These are phyloP conservation scores for Ptilodon capucinus DNA, from an alignment of 2,888 invertebrate genomes.

Conservation along the genomic window DNA sequence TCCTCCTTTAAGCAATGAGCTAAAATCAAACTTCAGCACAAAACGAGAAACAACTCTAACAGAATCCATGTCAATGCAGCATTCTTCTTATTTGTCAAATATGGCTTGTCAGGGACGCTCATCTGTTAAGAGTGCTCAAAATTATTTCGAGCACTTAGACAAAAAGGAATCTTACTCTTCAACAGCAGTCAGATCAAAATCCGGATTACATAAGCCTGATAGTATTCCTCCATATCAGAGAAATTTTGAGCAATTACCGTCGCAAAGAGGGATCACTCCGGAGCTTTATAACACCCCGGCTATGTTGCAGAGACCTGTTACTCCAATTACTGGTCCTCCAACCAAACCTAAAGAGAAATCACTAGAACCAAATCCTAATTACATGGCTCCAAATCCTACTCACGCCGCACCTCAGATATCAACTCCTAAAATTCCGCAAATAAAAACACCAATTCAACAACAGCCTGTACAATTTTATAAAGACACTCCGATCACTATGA, in stretches of 20 bases:
- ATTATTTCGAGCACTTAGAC: constrained; percentile 68
- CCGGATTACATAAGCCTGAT: constrained; percentile 84
- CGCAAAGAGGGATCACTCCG: constrained; percentile 83
- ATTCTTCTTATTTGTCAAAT: constrained; percentile 47
- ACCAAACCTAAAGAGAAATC: constrained; percentile 59
- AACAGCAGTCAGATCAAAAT: constrained; percentile 62
- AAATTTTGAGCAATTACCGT: constrained; percentile 82
- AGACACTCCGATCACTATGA: constrained; percentile 80
- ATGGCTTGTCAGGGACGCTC: constrained; percentile 56
- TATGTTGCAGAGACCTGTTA: constrained; percentile 66
- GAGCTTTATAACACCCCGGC: constrained; percentile 74
- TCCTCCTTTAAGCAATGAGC: constrained; percentile 64
- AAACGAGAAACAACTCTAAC: constrained; percentile 54
- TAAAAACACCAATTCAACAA: constrained; percentile 41
- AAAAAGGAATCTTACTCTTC: constrained; percentile 64
- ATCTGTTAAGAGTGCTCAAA: constrained; percentile 67
- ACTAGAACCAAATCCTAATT: constrained; percentile 45
- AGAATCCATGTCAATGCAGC: constrained; percentile 54
- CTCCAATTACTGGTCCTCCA: constrained; percentile 68
- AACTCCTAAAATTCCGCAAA: constrained; percentile 36
- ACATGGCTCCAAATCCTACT: constrained; percentile 38
- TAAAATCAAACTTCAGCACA: constrained; percentile 57
- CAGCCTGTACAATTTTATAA: constrained; percentile 69
- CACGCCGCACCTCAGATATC: constrained; percentile 41
- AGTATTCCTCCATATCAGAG: constrained; percentile 85